Evolutionary conservation across 2,113 vertebrate species (phyloP).

Genomic region (Nyctibius bracteatus): DNA sequence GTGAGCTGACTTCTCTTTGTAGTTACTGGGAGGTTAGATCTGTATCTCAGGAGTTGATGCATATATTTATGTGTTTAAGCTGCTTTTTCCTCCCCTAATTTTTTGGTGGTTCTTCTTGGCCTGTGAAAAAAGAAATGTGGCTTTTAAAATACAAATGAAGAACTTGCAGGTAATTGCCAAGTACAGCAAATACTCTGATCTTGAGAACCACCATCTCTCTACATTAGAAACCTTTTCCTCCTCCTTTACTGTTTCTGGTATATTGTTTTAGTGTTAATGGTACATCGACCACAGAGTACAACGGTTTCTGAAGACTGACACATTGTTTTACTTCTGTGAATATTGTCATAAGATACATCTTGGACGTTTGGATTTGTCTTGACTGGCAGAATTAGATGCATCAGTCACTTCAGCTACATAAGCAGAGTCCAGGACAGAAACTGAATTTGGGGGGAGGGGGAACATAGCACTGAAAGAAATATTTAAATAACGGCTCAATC

Average conservation of each 20-base stretch:
- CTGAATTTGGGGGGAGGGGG: neutral
- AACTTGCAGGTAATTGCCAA: neutral
- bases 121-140: neutral
- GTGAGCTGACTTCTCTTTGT: conserved; percentile 8
- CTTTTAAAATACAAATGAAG: conserved; percentile 12
- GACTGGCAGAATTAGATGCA: neutral
- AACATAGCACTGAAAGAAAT: neutral
- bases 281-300: neutral
- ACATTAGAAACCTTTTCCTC: neutral
- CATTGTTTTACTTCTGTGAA: neutral
- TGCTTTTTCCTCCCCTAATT: neutral
- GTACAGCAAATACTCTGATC: neutral
- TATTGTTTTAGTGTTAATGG: neutral
- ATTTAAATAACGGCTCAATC: neutral
- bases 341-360: neutral
- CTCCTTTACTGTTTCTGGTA: neutral
- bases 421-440: neutral
- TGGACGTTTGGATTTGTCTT: neutral
- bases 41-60: neutral
- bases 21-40: neutral
- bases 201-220: neutral
- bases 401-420: neutral
- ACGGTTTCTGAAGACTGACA: neutral
- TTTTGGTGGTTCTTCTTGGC: neutral
- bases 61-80: neutral